These are phyloP conservation scores for Oppia nitens DNA, from an alignment of 1,140 invertebrate species.

Conservation along the genomic window DNA sequence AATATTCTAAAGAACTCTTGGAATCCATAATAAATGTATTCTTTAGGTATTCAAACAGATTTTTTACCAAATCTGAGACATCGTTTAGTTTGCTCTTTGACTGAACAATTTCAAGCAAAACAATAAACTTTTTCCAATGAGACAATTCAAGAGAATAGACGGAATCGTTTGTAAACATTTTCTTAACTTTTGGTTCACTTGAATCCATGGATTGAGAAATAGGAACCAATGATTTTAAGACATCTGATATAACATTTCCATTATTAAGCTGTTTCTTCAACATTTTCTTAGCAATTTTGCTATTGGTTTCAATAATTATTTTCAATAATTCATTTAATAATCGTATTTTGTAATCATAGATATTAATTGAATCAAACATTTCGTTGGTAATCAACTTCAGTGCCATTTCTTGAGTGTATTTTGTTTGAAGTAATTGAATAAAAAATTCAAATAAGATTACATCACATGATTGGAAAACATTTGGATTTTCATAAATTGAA, in stretches of 20 bases:
- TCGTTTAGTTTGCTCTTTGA: slow-evolving; percentile 55
- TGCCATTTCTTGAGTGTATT: background rate
- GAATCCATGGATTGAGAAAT: background rate
- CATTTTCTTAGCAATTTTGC: slow-evolving; percentile 34
- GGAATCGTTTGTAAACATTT: background rate
- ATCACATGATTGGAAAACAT: background rate
- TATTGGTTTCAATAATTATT: slow-evolving; percentile 17
- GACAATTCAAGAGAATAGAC: slow-evolving; percentile 18
- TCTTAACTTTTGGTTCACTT: background rate
- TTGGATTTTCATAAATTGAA: background rate
- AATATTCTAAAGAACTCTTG: slow-evolving; percentile 65
- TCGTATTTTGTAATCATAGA: slow-evolving; percentile 23
- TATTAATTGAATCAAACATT: slow-evolving; percentile 24
- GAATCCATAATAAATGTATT: slow-evolving; percentile 52
- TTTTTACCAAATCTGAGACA: slow-evolving; percentile 42
- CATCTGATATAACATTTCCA: background rate
- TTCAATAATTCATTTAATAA: slow-evolving; percentile 30
- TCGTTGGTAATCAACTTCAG: slow-evolving; percentile 23
- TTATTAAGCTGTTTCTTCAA: slow-evolving; percentile 18
- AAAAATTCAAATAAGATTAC: background rate
- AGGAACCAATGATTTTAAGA: slow-evolving; percentile 33
- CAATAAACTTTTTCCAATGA: slow-evolving; percentile 54
- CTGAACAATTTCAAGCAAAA: slow-evolving; percentile 65
- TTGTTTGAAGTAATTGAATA: background rate
- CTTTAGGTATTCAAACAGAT: slow-evolving; percentile 62